Percentiles rank a stretch among this genome's conserved stretches.
These are phyloP conservation scores for Amphipoea lucens DNA, from an alignment of 2,888 invertebrate species.

Conservation along the genomic window DNA sequence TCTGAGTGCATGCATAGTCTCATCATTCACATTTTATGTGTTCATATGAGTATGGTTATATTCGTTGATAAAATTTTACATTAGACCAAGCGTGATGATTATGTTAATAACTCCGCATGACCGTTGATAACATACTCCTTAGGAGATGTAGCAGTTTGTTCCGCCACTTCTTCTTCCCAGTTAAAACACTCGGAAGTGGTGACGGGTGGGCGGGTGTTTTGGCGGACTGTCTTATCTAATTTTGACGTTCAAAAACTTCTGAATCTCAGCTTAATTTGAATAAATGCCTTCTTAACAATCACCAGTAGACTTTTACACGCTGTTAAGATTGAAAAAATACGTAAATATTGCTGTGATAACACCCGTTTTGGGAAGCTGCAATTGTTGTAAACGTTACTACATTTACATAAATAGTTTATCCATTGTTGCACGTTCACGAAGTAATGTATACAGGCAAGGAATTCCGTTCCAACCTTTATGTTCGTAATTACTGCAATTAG, in stretches of 20 bases:
- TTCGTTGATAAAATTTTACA: not conserved
- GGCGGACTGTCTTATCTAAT: not conserved
- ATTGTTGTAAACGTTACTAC: constrained; percentile 5
- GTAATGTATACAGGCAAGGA: constrained; percentile 10
- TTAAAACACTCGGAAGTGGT: not conserved
- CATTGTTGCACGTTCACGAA: constrained; percentile 20
- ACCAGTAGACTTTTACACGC: not conserved
- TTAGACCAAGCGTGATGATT: not conserved
- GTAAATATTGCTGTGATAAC: not conserved
- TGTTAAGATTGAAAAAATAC: not conserved
- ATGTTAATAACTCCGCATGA: not conserved
- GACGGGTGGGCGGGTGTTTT: not conserved
- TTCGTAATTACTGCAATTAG: constrained; percentile 49
- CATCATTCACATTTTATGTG: not conserved
- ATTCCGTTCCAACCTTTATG: constrained; percentile 29
- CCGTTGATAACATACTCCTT: not conserved
- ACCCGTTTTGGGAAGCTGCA: constrained; percentile 6
- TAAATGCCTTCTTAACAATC: not conserved
- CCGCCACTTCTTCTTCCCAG: not conserved
- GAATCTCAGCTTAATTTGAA: not conserved
- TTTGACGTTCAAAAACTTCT: not conserved
- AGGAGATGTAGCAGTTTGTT: not conserved
- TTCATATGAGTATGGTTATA: not conserved
- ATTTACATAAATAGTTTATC: constrained; percentile 31
- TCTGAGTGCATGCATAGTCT: not conserved